Evolutionary conservation across 2,797 vertebrate species (phyloP), one percentile per base, ranked within the genome.

Genomic region (Anguilla obscura): DNA sequence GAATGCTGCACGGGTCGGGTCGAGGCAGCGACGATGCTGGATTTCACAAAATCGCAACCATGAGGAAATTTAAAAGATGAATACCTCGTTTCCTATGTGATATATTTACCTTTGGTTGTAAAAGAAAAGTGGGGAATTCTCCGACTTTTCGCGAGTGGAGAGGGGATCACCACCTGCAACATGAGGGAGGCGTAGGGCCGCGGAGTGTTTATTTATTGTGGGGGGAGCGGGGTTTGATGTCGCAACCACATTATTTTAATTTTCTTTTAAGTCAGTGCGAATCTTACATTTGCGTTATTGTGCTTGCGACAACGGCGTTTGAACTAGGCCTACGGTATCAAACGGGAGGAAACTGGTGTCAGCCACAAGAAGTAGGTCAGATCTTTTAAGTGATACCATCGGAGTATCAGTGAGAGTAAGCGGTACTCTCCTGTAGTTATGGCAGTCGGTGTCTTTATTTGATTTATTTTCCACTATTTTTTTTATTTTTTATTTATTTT

Each of bases 171-270:
- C 90, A 86, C 90, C 89, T 92, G 91, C 80, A 92, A 86, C 93
- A 95, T 95, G 95, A 93, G 91, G 93, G 92, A 91, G 92, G 89
- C 92, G 89, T 93, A 92, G 93, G 92, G 91, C 91, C 93, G 91
- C 60, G 87, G 88, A 86, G 87, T 85, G 86, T 91, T 90, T 85
- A 88, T 94, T 93, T 91, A 91, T 90, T 91, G 87, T 88, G 91
- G 93, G 92, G 92, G 93, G 91, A 88, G 89, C 85, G 92, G 93
- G 92, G 90, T 24, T 90, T 92, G 90, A 58, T 89, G 66, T 90
- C 90, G 54, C 89, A 79, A 90, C 50, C 88, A 91, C 86, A 83
- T 91, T 90, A 90, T 80, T 58, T 91, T 56, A 58, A 71, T 69
- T 87, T 80, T 86, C 89, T 58, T 86, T 71, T 27, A 83, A 84